A percentile compares a stretch with the other conserved stretches of the same genome.
Conservation (phyloP, 1,140 invertebrate species). For the Drosophila lini region DNA sequence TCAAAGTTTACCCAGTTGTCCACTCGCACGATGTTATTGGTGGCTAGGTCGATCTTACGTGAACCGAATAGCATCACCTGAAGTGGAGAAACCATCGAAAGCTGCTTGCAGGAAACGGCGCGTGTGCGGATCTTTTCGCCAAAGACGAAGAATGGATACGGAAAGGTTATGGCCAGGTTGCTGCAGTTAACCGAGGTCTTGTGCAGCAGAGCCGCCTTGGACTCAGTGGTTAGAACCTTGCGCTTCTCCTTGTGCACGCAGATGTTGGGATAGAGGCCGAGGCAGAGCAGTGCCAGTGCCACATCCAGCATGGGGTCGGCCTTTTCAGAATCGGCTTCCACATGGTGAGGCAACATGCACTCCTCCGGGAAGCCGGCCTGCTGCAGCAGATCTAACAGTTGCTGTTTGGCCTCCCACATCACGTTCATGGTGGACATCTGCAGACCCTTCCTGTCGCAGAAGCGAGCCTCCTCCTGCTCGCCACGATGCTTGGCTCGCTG, state of each 20-base stretch:
- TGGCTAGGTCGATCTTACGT: conserved; percentile 91
- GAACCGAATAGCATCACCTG: conserved; percentile 96
- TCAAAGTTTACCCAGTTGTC: conserved; percentile 97
- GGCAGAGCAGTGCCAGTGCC: conserved; percentile 93
- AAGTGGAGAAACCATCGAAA: conserved; percentile 97
- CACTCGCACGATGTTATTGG: conserved; percentile 90
- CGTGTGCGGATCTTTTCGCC: conserved; percentile 98
- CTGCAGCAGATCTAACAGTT: conserved; percentile 93
- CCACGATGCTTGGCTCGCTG: conserved; percentile 91
- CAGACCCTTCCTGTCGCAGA: conserved; percentile 96
- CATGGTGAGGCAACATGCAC: conserved; percentile 89
- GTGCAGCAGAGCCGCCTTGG: conserved; percentile 96
- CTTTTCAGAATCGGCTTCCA: conserved; percentile 91
- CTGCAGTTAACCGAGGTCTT: conserved; percentile 98
- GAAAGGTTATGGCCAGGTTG: conserved; percentile 93
- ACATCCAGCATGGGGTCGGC: conserved; percentile 93
- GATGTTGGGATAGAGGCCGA: conserved; percentile 98
- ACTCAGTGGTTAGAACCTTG: conserved; percentile 97
- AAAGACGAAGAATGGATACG: conserved; percentile 98
- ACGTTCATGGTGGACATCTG: conserved; percentile 95
- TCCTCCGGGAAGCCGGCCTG: conserved; percentile 95
- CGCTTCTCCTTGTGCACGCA: conserved; percentile 97
- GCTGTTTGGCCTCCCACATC: conserved; percentile 96
- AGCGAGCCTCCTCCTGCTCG: conserved; percentile 91
- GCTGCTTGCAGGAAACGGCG: conserved; percentile 98